Evolutionary conservation across 1,140 invertebrate genomes (phyloP), one percentile per base, ranked within the genome.

Genomic region (Hyles euphorbiae): DNA sequence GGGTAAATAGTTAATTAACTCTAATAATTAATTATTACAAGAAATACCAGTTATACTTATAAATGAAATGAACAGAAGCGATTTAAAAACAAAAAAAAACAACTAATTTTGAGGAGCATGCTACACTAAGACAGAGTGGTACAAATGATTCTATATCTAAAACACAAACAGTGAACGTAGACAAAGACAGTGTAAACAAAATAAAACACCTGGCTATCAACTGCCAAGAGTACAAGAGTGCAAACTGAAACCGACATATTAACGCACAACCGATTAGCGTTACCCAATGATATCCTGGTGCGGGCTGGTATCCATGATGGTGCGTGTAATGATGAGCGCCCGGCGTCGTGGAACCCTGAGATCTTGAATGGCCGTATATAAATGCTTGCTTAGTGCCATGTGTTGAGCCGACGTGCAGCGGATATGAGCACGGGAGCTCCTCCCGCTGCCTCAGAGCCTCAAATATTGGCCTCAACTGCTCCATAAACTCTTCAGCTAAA

Each of bases 401-500:
- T 70, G 89, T 90, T 57, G 87, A 89, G 63, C 93, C 93, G 91
- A 96, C 95, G 86, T 95, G 94, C 81, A 96, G 93, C 78, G 95
- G 95, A 91, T 95, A 96, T 79, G 94, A 95, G 91, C 94, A 96
- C 84, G 95, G 95, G 74, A 96, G 93, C 83, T 96, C 94, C 90
- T 96, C 94, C 85, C 94, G 94, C 87, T 95, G 94, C 81, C 96
- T 93, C 83, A 97, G 93, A 90, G 94, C 94, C 91, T 97, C 95
- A 93, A 97, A 96, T 91, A 97, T 96, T 80, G 96, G 96, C 94
- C 95, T 95, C 93, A 97, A 92, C 91, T 97, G 94, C 91, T 92
- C 95, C 93, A 97, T 93, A 92, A 96, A 95, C 92, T 96, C 95
- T 91, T 96, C 95, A 90, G 95, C 96, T 97, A 93, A 76, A 89